Conservation (phyloP, 2,888 invertebrate genomes). For the Fragum whitleyi region DNA sequence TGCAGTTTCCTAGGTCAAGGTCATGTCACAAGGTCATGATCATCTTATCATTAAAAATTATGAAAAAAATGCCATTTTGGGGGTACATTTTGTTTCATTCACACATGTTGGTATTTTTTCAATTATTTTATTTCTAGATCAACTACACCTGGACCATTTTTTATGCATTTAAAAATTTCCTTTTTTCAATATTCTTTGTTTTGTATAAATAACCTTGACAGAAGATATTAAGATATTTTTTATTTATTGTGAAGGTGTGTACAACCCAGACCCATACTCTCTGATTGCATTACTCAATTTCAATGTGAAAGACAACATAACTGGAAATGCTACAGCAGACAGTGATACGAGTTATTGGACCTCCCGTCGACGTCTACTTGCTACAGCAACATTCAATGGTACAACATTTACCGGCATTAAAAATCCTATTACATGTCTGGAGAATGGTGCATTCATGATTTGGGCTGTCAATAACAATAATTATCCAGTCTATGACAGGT, state of each 20-base stretch:
- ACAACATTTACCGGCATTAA: conserved; percentile 78
- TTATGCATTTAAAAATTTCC: too few relatives aligned
- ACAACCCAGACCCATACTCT: conserved; percentile 73
- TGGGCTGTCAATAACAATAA: conserved; percentile 78
- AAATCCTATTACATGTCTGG: conserved; percentile 81
- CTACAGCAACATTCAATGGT: conserved; percentile 69
- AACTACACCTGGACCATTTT: too few relatives aligned
- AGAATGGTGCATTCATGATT: conserved; percentile 80
- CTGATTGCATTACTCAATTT: conserved; percentile 64
- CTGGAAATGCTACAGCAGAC: conserved; percentile 73
- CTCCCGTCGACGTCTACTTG: conserved; percentile 76
- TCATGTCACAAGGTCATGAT: too few relatives aligned
- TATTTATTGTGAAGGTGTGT: conserved; percentile 69
- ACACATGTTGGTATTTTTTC: too few relatives aligned
- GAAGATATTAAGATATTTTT: too few relatives aligned
- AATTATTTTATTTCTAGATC: too few relatives aligned
- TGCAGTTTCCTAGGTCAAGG: too few relatives aligned
- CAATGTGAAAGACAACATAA: conserved; percentile 77
- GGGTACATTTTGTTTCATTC: too few relatives aligned
- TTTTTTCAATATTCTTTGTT: too few relatives aligned
- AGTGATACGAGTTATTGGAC: conserved; percentile 52
- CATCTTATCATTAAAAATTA: too few relatives aligned
- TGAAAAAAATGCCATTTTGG: too few relatives aligned
- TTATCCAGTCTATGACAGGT: conserved; percentile 84
- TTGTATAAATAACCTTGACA: too few relatives aligned